Base-by-base conservation (phyloP, 1,140 invertebrate species). In the Scylla paramamosain region DNA sequence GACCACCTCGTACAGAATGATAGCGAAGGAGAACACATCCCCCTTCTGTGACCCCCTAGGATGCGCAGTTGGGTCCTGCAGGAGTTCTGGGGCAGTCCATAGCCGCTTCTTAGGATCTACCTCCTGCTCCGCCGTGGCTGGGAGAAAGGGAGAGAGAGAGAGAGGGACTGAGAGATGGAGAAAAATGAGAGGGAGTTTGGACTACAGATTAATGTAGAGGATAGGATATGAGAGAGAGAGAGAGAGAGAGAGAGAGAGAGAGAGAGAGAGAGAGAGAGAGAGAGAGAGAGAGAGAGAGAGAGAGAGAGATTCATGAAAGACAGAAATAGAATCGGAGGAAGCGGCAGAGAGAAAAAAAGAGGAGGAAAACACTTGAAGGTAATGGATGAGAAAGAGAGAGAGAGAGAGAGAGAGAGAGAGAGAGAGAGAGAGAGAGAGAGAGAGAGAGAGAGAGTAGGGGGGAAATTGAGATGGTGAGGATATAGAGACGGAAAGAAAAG, bases 11-110 rank as follows among this genome's bases (percentile, higher is more conserved):
- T 99, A 99, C 10, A 99, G 97, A 59, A 99, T 98, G 82, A 99
- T 98, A 4, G 98, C 98, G 96, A 99, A 99, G 25, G 99, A 99
- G 97, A 99, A 99, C 29, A 99, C 98, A 96, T 99, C 99, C 0
- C 98, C 98, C 96, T 98, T 98, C 96, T 98, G 98, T 0, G 98
- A 94, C 0, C 95, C 95, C 46, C 93, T 45, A 1, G 92, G 87
- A 28, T 52, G 93, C 0, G 97, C 97, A 90, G 96, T 97, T 0
- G 97, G 96, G 83, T 96, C 96, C 59, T 98, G 96, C 7, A 98
- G 97, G 7, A 98, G 97, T 97, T 98, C 98, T 0, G 98, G 98
- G 0, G 98, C 98, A 90, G 97, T 96, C 97, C 98, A 98, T 45
- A 98, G 96, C 95, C 97, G 97, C 39, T 98, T 97, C 45, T 93